Percentiles rank a stretch among this genome's conserved stretches.
Evolutionary conservation across 2,888 invertebrate species (phyloP).

Genomic region (Eupithecia subfuscata): DNA sequence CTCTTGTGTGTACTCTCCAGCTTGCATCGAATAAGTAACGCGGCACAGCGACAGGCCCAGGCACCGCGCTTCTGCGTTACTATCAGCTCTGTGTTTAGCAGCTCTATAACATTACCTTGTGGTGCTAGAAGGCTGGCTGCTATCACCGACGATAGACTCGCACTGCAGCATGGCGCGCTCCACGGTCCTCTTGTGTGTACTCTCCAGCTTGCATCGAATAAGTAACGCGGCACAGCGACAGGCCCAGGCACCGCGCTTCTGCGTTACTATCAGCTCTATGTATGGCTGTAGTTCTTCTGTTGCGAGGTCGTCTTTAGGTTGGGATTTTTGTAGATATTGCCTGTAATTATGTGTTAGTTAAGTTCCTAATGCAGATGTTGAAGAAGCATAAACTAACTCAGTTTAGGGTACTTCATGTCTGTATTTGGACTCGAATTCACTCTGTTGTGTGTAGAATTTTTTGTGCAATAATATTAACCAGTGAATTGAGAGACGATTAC

Average conservation of each 20-base stretch:
- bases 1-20: constrained; percentile 91
- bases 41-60: constrained; percentile 90
- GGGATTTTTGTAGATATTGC: constrained; percentile 88
- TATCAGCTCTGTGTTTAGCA: constrained; percentile 80
- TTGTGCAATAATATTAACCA: no score
- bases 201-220: constrained; percentile 90
- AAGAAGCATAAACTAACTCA: not conserved
- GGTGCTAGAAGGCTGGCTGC: constrained; percentile 57
- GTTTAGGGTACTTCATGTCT: not conserved
- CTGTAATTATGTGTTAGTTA: constrained; percentile 67
- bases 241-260: constrained; percentile 89
- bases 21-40: constrained; percentile 89
- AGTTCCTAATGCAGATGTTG: not conserved
- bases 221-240: constrained; percentile 90
- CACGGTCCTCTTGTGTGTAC: constrained; percentile 90
- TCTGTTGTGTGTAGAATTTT: no score
- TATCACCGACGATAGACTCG: constrained; percentile 89
- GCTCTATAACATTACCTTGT: constrained; percentile 56
- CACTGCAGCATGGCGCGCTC: constrained; percentile 95
- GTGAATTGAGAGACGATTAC: no score
- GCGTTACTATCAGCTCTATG: constrained; percentile 85
- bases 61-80: constrained; percentile 87
- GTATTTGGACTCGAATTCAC: no score
- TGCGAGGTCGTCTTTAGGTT: constrained; percentile 91
- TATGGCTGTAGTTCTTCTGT: constrained; percentile 93